phyloP scores from a whole-genome alignment of 1,140 invertebrate genomes.

The Ooceraea biroi region DNA sequence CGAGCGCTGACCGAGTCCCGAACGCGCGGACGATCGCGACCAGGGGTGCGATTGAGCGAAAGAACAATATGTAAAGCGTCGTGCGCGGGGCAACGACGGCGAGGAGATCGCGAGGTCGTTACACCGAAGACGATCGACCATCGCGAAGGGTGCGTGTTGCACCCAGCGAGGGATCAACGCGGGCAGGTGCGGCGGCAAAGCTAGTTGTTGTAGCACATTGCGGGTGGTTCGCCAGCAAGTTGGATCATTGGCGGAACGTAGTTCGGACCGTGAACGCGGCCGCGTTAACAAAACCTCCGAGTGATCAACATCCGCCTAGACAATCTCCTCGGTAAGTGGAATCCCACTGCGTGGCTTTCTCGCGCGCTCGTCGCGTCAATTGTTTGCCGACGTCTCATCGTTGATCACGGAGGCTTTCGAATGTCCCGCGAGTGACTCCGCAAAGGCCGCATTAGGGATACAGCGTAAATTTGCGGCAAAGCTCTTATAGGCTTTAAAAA shows the following conservation, averaged over 20 bases:
- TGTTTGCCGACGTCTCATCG: background rate
- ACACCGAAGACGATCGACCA: conserved; percentile 5
- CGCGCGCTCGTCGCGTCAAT: background rate
- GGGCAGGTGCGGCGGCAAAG: background rate
- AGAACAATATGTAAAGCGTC: conserved; percentile 3
- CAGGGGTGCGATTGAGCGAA: background rate
- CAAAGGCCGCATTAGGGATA: background rate
- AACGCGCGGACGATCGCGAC: background rate
- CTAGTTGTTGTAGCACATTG: conserved; percentile 5
- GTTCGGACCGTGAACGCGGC: conserved; percentile 42
- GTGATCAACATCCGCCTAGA: conserved; percentile 17
- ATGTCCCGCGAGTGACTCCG: conserved; percentile 4
- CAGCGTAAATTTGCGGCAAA: background rate
- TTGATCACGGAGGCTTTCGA: conserved; percentile 6
- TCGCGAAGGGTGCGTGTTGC: conserved; percentile 14
- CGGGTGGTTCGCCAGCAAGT: conserved; percentile 29
- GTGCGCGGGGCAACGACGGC: conserved; percentile 5
- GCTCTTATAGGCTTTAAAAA: background rate
- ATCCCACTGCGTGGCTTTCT: background rate
- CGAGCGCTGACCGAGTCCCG: background rate
- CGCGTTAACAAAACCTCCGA: conserved; percentile 35
- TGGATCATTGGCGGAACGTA: background rate
- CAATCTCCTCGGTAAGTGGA: conserved; percentile 21
- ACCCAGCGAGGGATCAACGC: conserved; percentile 13
- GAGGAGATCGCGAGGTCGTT: conserved; percentile 25